Percentiles rank a stretch among this genome's conserved stretches.
These are phyloP conservation scores for Apodemia hepburni DNA, from an alignment of 2,888 invertebrate species.

Conservation along the genomic window DNA sequence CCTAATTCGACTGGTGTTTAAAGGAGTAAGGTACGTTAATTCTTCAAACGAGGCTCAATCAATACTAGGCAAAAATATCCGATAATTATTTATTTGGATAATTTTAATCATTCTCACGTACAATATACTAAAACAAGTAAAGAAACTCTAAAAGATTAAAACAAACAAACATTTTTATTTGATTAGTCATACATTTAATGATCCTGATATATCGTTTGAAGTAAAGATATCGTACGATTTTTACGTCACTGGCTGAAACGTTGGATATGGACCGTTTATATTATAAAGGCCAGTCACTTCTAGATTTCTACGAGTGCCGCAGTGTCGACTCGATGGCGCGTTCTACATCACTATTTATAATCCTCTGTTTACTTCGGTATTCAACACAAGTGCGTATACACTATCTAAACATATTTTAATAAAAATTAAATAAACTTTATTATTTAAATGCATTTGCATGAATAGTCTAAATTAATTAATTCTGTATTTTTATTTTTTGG, in stretches of 20 bases:
- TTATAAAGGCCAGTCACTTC: conserved; percentile 18
- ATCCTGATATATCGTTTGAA: not conserved
- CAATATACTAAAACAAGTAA: too few species aligned
- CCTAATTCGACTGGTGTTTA: too few species aligned
- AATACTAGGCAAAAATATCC: too few species aligned
- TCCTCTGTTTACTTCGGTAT: conserved; percentile 26
- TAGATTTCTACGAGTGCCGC: conserved; percentile 11
- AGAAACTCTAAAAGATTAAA: too few species aligned
- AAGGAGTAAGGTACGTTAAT: too few species aligned
- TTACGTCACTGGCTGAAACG: conserved; percentile 10
- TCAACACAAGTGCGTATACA: conserved; percentile 28
- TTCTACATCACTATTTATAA: conserved; percentile 18
- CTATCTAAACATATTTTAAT: not conserved
- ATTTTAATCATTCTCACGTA: too few species aligned
- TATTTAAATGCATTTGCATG: too few species aligned
- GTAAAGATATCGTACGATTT: conserved; percentile 14
- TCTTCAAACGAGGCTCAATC: too few species aligned
- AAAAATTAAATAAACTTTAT: too few species aligned
- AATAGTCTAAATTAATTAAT: not conserved
- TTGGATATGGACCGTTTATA: not conserved
- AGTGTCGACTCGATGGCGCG: conserved; percentile 21
- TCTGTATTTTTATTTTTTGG: not conserved
- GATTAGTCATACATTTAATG: too few species aligned
- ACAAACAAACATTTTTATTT: too few species aligned
- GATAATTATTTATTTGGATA: too few species aligned